These are phyloP conservation scores for Polyodon spathula DNA, from an alignment of 2,113 vertebrate genomes.

Conservation along the genomic window DNA sequence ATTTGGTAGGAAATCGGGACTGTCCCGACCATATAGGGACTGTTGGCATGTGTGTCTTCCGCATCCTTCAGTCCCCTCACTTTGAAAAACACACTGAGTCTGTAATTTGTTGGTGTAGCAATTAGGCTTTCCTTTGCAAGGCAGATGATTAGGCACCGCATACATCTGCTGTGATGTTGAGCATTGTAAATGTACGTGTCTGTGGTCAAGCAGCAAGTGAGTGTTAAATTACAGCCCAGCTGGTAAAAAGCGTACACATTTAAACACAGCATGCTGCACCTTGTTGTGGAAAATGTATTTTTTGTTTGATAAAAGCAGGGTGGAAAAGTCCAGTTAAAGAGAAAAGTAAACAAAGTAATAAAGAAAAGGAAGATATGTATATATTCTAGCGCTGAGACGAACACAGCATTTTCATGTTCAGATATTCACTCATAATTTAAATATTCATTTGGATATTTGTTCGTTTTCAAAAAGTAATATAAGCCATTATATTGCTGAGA, in stretches of 20 bases:
- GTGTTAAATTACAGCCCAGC: conserved; percentile 32
- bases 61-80: neutral
- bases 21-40: too few species aligned
- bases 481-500: too few species aligned
- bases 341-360: conserved; percentile 23
- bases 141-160: neutral
- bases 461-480: too few species aligned
- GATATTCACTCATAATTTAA: too few species aligned
- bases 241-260: conserved; percentile 37
- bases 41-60: too few species aligned
- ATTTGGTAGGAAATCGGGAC: too few species aligned
- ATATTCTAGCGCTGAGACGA: too few species aligned
- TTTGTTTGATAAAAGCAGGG: conserved; percentile 39
- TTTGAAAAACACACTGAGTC: neutral
- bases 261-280: conserved; percentile 40
- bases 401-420: too few species aligned
- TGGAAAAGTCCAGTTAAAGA: conserved; percentile 23
- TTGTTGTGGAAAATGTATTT: conserved; percentile 45
- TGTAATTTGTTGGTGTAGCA: conserved; percentile 1
- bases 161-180: conserved; percentile 19
- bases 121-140: neutral
- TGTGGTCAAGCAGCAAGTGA: conserved; percentile 27
- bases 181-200: conserved; percentile 16
- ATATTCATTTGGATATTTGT: too few species aligned
- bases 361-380: conserved; percentile 4